phyloP scores from a whole-genome alignment of 2,888 invertebrate genomes.

The Chrysolina americana region DNA sequence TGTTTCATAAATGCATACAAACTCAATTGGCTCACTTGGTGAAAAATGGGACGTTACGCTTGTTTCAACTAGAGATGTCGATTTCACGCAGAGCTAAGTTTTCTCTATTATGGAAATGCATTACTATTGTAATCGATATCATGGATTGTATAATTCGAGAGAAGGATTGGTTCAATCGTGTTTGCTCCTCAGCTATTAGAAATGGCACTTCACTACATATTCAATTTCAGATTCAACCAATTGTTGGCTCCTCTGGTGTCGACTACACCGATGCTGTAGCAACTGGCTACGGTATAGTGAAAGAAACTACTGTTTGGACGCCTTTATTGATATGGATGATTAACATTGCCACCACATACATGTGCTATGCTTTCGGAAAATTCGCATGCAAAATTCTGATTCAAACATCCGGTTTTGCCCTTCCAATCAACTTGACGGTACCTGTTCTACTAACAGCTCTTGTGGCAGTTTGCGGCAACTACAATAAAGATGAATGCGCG shows the following conservation, averaged over 20 bases:
- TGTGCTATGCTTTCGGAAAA: conserved; percentile 80
- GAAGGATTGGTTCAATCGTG: too few relatives aligned
- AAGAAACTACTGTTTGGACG: conserved; percentile 64
- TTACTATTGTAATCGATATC: too few relatives aligned
- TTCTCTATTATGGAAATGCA: too few relatives aligned
- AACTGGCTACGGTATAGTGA: conserved; percentile 48
- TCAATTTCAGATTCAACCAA: conserved; percentile 71
- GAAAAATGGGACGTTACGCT: too few relatives aligned
- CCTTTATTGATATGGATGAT: conserved; percentile 77
- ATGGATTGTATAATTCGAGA: too few relatives aligned
- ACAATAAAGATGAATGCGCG: conserved; percentile 78
- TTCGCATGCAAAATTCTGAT: conserved; percentile 92
- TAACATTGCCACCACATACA: conserved; percentile 78
- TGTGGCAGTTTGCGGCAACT: conserved; percentile 77
- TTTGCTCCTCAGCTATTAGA: too few relatives aligned
- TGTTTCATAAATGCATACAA: too few relatives aligned
- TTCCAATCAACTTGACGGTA: conserved; percentile 84
- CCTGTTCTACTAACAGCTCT: conserved; percentile 82
- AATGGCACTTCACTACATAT: too few relatives aligned
- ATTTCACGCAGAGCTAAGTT: too few relatives aligned
- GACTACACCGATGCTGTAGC: conserved; percentile 59
- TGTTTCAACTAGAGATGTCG: too few relatives aligned
- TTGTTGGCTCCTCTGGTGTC: conserved; percentile 62
- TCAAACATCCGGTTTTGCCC: conserved; percentile 88
- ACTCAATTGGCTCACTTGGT: too few relatives aligned